Percentiles rank a stretch among this genome's conserved stretches.
Evolutionary conservation across 2,888 invertebrate genomes (phyloP).

Genomic region (Stomorhina lunata): DNA sequence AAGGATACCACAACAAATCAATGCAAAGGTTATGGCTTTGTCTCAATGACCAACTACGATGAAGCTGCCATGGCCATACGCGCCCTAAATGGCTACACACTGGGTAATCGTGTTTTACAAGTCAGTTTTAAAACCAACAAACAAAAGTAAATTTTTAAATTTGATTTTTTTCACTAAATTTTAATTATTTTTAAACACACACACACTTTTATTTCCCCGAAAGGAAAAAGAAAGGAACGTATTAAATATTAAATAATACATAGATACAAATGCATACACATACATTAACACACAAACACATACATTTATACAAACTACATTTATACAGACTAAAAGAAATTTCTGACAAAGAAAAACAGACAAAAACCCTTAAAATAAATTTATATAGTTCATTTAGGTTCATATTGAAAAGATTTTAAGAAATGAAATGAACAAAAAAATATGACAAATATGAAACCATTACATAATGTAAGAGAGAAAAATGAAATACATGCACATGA

Average conservation of each 20-base stretch:
- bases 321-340: constrained; percentile 7
- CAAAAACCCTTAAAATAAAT: too few species aligned
- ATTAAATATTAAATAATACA: constrained; percentile 26
- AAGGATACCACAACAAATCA: constrained; percentile 97
- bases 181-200: constrained; percentile 15
- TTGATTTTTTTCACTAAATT: not conserved
- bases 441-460: too few species aligned
- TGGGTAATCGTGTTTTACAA: constrained; percentile 97
- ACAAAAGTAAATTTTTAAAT: constrained; percentile 81
- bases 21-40: constrained; percentile 99
- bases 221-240: constrained; percentile 15
- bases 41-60: constrained; percentile 99
- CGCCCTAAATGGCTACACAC: constrained; percentile 96
- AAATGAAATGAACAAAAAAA: too few species aligned
- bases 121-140: constrained; percentile 98
- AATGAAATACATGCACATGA: too few species aligned
- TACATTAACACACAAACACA: constrained; percentile 12
- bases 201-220: constrained; percentile 39
- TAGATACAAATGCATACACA: constrained; percentile 24
- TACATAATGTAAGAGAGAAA: too few species aligned
- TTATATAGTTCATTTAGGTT: too few species aligned
- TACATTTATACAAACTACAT: constrained; percentile 20
- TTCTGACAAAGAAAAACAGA: too few species aligned
- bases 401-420: too few species aligned
- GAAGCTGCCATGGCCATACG: constrained; percentile 98